These are phyloP conservation scores for Lepisosteus oculatus DNA, from an alignment of 2,113 vertebrate genomes.

Conservation along the genomic window DNA sequence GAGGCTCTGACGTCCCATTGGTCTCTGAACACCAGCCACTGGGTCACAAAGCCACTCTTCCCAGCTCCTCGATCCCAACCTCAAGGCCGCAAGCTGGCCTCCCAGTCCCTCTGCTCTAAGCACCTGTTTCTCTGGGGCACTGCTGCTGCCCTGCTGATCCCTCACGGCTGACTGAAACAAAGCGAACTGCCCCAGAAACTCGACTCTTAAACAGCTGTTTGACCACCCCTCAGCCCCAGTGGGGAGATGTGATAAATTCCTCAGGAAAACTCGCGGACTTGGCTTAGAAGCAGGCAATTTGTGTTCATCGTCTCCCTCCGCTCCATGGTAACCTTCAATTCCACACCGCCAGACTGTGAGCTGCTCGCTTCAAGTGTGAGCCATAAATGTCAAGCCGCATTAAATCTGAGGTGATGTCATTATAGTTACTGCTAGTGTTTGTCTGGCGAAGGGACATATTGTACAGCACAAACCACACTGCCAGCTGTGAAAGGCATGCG, in stretches of 20 bases:
- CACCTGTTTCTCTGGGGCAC: background rate
- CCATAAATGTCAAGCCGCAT: conserved; percentile 1
- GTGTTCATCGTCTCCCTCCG: background rate
- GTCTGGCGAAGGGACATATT: background rate
- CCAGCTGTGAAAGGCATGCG: background rate
- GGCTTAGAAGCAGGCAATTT: background rate
- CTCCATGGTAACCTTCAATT: conserved; percentile 7
- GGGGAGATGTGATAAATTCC: conserved; percentile 2
- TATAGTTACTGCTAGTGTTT: conserved; percentile 1
- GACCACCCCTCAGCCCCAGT: background rate
- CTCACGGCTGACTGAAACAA: background rate
- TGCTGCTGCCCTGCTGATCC: too few relatives aligned
- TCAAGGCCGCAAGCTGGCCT: background rate
- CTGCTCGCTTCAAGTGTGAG: background rate
- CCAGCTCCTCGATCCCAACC: background rate
- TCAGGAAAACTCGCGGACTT: background rate
- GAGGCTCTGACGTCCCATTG: too few relatives aligned
- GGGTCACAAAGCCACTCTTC: too few relatives aligned
- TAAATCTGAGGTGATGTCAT: conserved; percentile 5
- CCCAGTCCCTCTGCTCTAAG: background rate
- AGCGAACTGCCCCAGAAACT: background rate
- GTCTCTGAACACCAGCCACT: too few relatives aligned
- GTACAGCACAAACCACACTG: background rate
- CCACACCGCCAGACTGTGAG: background rate
- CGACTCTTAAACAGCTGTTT: background rate